Base-by-base conservation (phyloP, 2,797 vertebrate species). In the Halcyon smyrnensis region DNA sequence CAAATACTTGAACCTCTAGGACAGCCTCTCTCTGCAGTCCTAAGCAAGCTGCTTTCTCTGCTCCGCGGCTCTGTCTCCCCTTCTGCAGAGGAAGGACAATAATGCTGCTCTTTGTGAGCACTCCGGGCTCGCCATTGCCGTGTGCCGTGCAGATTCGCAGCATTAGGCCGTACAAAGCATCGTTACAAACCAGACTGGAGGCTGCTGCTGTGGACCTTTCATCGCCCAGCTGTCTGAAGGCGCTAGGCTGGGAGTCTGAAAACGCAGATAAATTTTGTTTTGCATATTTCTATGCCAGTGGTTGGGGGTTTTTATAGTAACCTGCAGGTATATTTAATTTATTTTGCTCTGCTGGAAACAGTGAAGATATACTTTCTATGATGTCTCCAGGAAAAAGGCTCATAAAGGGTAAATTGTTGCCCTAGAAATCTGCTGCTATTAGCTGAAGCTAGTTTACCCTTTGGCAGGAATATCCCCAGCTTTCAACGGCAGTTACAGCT, bases 401-500 rank as follows among this genome's bases (percentile, higher is more conserved):
- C 50, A 62, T 95, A 82, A 95, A 94, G 87, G 62, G 68, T 93
- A 91, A 94, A 91, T 76, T 70, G 76, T 90, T 94, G 74, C 65
- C 24, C 68, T 65, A 80, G 64, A 77, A 83, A 94, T 74, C 71
- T 60, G 87, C 45, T 34, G 25, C 60, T 84, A 53, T 75, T 90
- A 51, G 69, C 70, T 65, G 56, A 90, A 94, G 67, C 75, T 79
- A 92, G 87, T 92, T 95, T 94, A 92, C 41, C 59, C 96, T 77
- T 84, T 94, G 95, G 96, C 92, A 91, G 75, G 54, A 64, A 67
- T 89, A 80, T 78, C 85, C 81, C 76, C 89, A 36, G 89, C 90
- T 91, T 93, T 86, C 56, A 89, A 65, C 25, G 85, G 93, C 87
- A 70, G 62, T 82, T 89, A 93, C 96, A 96, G 80, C 87, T 97